Conservation (phyloP, 2,113 vertebrate genomes). For the Lampris incognitus region DNA sequence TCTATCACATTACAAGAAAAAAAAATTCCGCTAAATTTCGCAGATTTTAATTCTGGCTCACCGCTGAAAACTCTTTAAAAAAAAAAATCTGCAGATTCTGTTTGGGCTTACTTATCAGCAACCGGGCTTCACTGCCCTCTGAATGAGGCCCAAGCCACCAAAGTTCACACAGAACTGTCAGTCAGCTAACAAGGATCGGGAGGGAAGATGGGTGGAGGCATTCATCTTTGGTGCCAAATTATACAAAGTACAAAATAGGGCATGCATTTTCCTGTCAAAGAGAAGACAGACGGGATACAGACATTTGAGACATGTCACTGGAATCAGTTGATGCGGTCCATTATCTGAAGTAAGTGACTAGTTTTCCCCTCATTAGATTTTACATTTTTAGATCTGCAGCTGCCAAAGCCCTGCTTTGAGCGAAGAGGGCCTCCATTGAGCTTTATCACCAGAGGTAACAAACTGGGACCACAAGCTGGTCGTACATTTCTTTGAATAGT, state of each 20-base stretch:
- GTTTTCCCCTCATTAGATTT: background rate
- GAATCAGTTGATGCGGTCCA: constrained; percentile 6
- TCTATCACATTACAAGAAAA: no score
- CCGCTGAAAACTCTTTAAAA: background rate
- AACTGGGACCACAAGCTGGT: background rate
- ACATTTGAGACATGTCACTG: background rate
- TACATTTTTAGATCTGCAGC: background rate
- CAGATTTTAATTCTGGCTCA: no score
- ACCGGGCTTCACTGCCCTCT: constrained; percentile 21
- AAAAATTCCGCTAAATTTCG: no score
- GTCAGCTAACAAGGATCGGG: constrained; percentile 32
- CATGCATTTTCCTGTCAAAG: constrained; percentile 8
- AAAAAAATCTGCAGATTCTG: background rate
- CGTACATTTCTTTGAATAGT: background rate
- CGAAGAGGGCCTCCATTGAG: background rate
- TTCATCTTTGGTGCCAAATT: constrained; percentile 26
- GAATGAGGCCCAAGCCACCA: constrained; percentile 21
- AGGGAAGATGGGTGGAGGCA: constrained; percentile 30
- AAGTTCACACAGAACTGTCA: constrained; percentile 35
- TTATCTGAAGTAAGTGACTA: background rate
- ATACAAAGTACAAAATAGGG: constrained; percentile 23
- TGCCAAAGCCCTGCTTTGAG: background rate
- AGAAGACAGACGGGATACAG: background rate
- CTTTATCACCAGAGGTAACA: background rate
- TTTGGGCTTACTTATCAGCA: constrained; percentile 66